phyloP scores from a whole-genome alignment of 2,113 vertebrate genomes.

The Geococcyx californianus region DNA sequence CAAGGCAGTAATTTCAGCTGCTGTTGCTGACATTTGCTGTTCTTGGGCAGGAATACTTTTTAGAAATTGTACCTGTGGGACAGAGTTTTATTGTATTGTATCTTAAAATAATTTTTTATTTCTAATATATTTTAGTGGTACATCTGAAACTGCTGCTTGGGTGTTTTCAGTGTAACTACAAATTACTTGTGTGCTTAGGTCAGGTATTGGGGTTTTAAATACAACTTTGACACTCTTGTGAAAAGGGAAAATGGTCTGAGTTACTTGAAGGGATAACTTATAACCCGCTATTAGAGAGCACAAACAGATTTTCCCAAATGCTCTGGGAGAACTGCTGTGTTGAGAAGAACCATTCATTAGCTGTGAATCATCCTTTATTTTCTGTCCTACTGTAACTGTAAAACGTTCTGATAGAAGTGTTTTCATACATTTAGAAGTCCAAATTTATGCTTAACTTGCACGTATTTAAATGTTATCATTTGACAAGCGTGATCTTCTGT shows the following conservation, averaged over 20 bases:
- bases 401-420: background rate
- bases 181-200: background rate
- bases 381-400: background rate
- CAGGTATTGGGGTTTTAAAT: background rate
- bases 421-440: background rate
- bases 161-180: background rate
- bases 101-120: background rate
- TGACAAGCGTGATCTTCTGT: background rate
- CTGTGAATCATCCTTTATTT: background rate
- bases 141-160: background rate
- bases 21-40: background rate
- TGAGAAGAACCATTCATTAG: background rate
- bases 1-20: background rate
- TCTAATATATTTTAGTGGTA: background rate
- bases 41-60: background rate
- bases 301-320: accelerated
- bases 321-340: background rate
- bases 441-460: background rate
- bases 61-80: background rate
- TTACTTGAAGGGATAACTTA: background rate
- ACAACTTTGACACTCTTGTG: background rate
- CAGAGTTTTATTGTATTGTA: accelerated
- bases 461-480: background rate
- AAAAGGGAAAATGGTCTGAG: background rate
- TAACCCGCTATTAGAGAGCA: background rate